These are phyloP conservation scores for Dysmachus trigonus DNA, from an alignment of 2,888 invertebrate species.

Conservation along the genomic window DNA sequence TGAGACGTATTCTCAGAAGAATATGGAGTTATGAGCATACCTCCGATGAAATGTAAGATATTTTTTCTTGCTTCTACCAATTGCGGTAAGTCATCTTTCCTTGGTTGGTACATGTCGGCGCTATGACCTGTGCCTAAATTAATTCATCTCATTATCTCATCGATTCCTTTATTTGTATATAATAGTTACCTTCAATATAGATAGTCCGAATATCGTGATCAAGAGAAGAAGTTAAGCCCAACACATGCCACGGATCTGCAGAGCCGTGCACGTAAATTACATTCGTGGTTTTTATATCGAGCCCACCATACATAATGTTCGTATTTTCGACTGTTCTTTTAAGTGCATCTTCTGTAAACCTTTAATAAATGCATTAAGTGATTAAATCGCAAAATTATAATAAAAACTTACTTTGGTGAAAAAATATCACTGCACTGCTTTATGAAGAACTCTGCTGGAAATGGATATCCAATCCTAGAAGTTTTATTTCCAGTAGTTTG, in stretches of 20 bases:
- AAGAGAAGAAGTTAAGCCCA: constrained; percentile 73
- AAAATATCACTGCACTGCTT: constrained; percentile 86
- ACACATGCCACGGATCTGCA: constrained; percentile 88
- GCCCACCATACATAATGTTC: constrained; percentile 82
- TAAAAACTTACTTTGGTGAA: constrained; percentile 70
- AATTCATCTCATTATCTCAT: too few species aligned
- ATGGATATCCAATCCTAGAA: constrained; percentile 76
- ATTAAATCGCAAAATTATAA: not conserved
- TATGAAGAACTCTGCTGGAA: constrained; percentile 80
- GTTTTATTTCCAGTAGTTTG: constrained; percentile 77
- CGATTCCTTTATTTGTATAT: too few species aligned
- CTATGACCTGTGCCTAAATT: constrained; percentile 90
- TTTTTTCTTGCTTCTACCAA: constrained; percentile 74
- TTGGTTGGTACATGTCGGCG: constrained; percentile 89
- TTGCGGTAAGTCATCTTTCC: constrained; percentile 72
- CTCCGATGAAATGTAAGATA: constrained; percentile 62
- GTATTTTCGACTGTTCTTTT: constrained; percentile 73
- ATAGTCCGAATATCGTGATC: constrained; percentile 72
- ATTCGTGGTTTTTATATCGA: constrained; percentile 74
- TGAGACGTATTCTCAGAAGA: not conserved
- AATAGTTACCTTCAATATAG: constrained; percentile 73
- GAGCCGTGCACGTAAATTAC: constrained; percentile 89
- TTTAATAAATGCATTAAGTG: constrained; percentile 67
- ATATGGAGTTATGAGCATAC: not conserved
- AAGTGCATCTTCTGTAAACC: constrained; percentile 66